Conservation (phyloP, 2,113 vertebrate species). For the Limnothrissa miodon region DNA sequence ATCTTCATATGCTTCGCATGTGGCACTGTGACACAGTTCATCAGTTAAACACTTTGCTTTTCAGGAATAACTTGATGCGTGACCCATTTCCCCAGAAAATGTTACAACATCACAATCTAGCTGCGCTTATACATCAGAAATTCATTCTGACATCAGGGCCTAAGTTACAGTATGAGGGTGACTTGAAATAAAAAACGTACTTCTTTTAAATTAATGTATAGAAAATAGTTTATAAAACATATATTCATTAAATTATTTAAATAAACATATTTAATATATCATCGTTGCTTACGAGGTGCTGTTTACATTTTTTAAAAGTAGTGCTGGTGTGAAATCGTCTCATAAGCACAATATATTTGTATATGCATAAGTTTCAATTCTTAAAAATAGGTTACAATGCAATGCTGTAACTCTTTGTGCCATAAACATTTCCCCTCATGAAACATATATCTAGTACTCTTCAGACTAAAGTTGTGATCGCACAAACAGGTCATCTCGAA, state of each 20-base stretch:
- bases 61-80: constrained; percentile 74
- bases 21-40: constrained; percentile 79
- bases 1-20: constrained; percentile 67
- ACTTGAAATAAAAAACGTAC: constrained; percentile 71
- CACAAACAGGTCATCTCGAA: constrained; percentile 73
- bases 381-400: constrained; percentile 79
- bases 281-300: constrained; percentile 74
- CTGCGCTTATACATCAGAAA: constrained; percentile 70
- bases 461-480: constrained; percentile 66
- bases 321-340: constrained; percentile 81
- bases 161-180: constrained; percentile 63
- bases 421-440: constrained; percentile 56
- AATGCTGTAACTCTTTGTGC: constrained; percentile 76
- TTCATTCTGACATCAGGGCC: constrained; percentile 66
- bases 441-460: constrained; percentile 68
- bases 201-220: constrained; percentile 78
- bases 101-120: constrained; percentile 79
- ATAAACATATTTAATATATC: constrained; percentile 80
- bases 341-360: constrained; percentile 79
- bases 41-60: constrained; percentile 74
- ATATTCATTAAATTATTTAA: constrained; percentile 83
- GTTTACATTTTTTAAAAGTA: constrained; percentile 75
- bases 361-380: constrained; percentile 79
- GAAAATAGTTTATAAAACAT: constrained; percentile 85
- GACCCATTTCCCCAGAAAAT: constrained; percentile 75